Evolutionary conservation across 2,888 invertebrate genomes (phyloP).

Genomic region (Pristionchus exspectatus): DNA sequence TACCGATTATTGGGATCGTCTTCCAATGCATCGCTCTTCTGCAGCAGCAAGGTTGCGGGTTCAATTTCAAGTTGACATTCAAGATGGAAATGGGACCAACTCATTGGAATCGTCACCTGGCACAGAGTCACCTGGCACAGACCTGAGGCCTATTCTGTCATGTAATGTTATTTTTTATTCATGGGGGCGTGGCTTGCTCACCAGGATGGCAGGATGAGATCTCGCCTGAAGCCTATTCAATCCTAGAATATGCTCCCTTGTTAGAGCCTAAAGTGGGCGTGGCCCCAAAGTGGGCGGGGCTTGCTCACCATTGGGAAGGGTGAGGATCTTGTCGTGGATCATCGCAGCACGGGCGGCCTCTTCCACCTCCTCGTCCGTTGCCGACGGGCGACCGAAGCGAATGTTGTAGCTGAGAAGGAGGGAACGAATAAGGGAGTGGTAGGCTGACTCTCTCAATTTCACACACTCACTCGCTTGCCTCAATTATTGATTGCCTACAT

Average conservation of each 20-base stretch:
- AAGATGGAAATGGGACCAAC: neutral
- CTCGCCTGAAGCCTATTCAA: neutral
- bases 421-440: neutral
- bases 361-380: slow-evolving; percentile 89
- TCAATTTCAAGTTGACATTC: too few relatives aligned
- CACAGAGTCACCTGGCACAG: neutral
- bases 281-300: slow-evolving; percentile 5
- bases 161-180: too few relatives aligned
- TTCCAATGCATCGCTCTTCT: too few relatives aligned
- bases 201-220: neutral
- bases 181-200: neutral
- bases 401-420: slow-evolving; percentile 88
- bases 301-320: slow-evolving; percentile 87
- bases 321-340: slow-evolving; percentile 92
- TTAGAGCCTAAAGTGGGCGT: too few relatives aligned
- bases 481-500: neutral
- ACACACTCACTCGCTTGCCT: neutral
- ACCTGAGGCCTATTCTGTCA: neutral
- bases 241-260: neutral
- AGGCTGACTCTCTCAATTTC: too few relatives aligned
- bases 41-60: too few relatives aligned
- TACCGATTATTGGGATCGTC: neutral
- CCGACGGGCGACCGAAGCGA: slow-evolving; percentile 90
- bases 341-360: slow-evolving; percentile 93
- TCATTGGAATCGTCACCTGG: neutral